phyloP scores from a whole-genome alignment of 1,140 invertebrate genomes.

The Macrotrachela quadricornifera region DNA sequence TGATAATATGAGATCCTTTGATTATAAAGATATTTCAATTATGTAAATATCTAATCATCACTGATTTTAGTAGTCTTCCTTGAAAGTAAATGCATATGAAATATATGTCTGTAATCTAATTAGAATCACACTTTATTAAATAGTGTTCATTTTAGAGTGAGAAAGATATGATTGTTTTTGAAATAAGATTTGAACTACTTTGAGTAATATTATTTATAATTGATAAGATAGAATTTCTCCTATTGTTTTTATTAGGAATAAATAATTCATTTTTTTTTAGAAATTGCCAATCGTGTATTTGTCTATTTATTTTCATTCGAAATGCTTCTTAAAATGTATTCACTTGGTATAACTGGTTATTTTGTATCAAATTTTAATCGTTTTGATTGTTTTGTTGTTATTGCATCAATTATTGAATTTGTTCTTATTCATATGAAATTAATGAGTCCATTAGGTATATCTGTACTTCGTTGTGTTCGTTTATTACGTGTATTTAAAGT shows the following conservation, averaged over 20 bases:
- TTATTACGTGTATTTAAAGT: conserved; percentile 95
- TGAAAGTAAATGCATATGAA: no score
- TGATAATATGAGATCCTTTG: no score
- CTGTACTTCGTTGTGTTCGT: conserved; percentile 84
- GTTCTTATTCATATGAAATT: conserved; percentile 34
- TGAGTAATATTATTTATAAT: conserved; percentile 89
- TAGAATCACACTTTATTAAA: no score
- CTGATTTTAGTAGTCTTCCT: no score
- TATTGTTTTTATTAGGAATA: conserved; percentile 85
- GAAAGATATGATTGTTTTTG: no score
- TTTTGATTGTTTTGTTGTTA: conserved; percentile 76
- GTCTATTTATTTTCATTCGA: conserved; percentile 93
- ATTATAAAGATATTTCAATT: no score
- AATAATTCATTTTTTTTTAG: not conserved
- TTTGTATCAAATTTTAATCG: conserved; percentile 93
- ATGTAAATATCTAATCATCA: no score
- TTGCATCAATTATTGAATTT: conserved; percentile 37
- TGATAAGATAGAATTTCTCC: no score
- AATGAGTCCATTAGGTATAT: conserved; percentile 87
- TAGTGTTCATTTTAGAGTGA: no score
- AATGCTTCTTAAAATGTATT: conserved; percentile 98
- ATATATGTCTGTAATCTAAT: no score
- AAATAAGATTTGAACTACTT: not conserved
- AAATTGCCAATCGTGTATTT: conserved; percentile 74
- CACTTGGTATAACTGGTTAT: conserved; percentile 81